Evolutionary conservation across 2,888 invertebrate genomes (phyloP).

Genomic region (Autographa gamma): DNA sequence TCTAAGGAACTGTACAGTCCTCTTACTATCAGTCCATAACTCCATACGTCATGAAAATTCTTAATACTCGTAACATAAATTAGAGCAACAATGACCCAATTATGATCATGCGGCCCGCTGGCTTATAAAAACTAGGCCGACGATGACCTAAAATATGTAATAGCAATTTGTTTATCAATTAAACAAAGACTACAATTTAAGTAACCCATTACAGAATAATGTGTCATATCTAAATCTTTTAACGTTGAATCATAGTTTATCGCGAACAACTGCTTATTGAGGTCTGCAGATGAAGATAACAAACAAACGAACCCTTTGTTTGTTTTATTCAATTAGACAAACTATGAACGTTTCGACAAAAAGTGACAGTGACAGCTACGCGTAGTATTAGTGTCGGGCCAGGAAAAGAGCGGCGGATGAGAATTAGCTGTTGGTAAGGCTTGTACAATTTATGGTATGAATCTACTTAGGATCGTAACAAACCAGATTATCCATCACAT

Average conservation of each 20-base stretch:
- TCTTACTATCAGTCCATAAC: neutral
- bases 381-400: constrained; percentile 25
- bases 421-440: neutral
- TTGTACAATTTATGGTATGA: neutral
- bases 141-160: constrained; percentile 14
- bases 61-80: constrained; percentile 1
- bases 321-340: constrained; percentile 52
- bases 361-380: constrained; percentile 24
- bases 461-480: neutral
- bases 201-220: constrained; percentile 35
- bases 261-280: constrained; percentile 55
- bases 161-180: constrained; percentile 22
- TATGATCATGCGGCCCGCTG: neutral
- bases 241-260: constrained; percentile 55
- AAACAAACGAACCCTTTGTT: constrained; percentile 45
- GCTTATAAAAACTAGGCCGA: neutral
- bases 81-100: constrained; percentile 2
- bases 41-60: neutral
- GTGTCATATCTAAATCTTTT: constrained; percentile 42
- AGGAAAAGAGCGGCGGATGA: constrained; percentile 13
- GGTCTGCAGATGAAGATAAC: constrained; percentile 56
- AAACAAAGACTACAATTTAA: constrained; percentile 43
- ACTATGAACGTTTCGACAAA: constrained; percentile 39
- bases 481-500: no score
- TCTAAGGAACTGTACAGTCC: no score